Percentiles rank a stretch among this genome's conserved stretches.
Evolutionary conservation across 92 coral and sea anemone genomes (phyloP).

Genomic region (Actinernus sp.): DNA sequence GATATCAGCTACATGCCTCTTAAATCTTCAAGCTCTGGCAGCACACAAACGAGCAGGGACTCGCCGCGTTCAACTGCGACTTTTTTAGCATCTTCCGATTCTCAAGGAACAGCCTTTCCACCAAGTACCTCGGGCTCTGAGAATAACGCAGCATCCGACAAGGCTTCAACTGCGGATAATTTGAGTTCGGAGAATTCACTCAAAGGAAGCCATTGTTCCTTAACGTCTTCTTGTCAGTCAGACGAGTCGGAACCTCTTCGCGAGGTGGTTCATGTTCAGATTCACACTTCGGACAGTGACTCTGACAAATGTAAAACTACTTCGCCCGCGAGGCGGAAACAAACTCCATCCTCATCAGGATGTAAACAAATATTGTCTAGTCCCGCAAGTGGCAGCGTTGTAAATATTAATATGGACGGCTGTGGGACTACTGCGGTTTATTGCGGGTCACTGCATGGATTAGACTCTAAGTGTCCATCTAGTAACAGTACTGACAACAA

Average conservation of each 20-base stretch:
- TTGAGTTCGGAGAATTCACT: slow-evolving; percentile 78
- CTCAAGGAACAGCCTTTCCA: slow-evolving; percentile 77
- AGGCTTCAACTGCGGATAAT: slow-evolving; percentile 69
- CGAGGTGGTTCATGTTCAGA: slow-evolving; percentile 74
- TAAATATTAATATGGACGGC: neutral
- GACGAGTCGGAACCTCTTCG: slow-evolving; percentile 66
- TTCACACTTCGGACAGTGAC: slow-evolving; percentile 86
- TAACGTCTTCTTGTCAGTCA: slow-evolving; percentile 77
- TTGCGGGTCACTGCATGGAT: neutral
- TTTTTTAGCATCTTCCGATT: slow-evolving; percentile 73
- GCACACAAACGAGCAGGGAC: slow-evolving; percentile 85
- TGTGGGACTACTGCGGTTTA: neutral
- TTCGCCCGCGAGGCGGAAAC: slow-evolving; percentile 58
- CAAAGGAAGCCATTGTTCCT: slow-evolving; percentile 79
- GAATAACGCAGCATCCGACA: slow-evolving; percentile 71
- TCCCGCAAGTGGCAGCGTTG: neutral
- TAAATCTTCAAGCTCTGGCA: slow-evolving; percentile 83
- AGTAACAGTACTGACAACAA: too few relatives aligned
- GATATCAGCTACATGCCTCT: slow-evolving; percentile 72
- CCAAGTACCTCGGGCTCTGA: slow-evolving; percentile 69
- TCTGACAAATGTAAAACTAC: slow-evolving; percentile 57
- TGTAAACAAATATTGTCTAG: neutral
- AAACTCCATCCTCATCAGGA: neutral
- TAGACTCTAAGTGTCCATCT: too few relatives aligned
- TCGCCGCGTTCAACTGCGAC: slow-evolving; percentile 93